phyloP scores from a whole-genome alignment of 2,888 invertebrate species.

The Drosophila anomalata region DNA sequence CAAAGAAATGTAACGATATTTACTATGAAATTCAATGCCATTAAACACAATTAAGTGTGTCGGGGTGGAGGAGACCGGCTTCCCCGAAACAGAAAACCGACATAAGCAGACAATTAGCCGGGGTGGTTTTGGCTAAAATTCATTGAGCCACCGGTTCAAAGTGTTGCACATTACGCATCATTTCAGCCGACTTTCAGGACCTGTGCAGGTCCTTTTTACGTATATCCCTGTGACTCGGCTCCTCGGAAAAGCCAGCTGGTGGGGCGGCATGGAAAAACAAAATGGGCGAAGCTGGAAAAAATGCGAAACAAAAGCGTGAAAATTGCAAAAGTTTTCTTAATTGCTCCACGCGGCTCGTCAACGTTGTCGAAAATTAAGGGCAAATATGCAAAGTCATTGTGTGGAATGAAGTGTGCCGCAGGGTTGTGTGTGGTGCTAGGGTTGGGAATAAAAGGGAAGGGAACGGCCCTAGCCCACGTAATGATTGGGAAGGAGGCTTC shows the following conservation, averaged over 20 bases:
- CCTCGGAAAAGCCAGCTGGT: slow-evolving; percentile 5
- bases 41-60: slow-evolving; percentile 48
- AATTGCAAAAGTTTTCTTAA: slow-evolving; percentile 78
- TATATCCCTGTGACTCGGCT: slow-evolving; percentile 15
- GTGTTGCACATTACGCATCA: slow-evolving; percentile 69
- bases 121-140: slow-evolving; percentile 46
- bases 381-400: slow-evolving; percentile 76
- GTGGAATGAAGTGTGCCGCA: slow-evolving; percentile 17
- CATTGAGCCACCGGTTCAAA: slow-evolving; percentile 70
- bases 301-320: slow-evolving; percentile 67
- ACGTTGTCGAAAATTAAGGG: slow-evolving; percentile 66
- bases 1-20: slow-evolving; percentile 40
- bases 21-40: slow-evolving; percentile 51
- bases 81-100: slow-evolving; percentile 15
- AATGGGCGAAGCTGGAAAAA: slow-evolving; percentile 10
- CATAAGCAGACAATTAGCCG: slow-evolving; percentile 35
- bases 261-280: slow-evolving; percentile 8
- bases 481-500: slow-evolving; percentile 60
- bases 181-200: slow-evolving; percentile 41
- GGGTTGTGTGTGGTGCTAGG: slow-evolving; percentile 13
- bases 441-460: background rate
- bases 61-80: background rate
- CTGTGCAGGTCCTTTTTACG: slow-evolving; percentile 4
- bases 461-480: slow-evolving; percentile 42
- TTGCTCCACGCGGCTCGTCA: slow-evolving; percentile 58